Percentiles rank a stretch among this genome's conserved stretches.
These are phyloP conservation scores for Sinonovacula constricta DNA, from an alignment of 1,140 invertebrate species.

Conservation along the genomic window DNA sequence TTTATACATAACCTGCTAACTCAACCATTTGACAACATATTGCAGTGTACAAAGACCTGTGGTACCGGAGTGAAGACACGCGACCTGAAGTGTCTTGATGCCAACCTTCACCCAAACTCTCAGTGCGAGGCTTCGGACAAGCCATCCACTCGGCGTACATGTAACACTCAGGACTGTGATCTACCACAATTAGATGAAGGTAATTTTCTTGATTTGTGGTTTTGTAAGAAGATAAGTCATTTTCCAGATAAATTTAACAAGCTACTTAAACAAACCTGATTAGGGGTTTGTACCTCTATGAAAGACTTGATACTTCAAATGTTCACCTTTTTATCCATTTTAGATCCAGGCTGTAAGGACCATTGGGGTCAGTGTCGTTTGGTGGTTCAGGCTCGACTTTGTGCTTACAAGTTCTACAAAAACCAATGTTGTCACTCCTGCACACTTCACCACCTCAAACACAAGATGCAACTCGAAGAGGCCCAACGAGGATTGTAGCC, in stretches of 20 bases:
- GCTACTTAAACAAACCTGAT: not conserved
- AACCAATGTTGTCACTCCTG: constrained; percentile 72
- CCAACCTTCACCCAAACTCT: constrained; percentile 44
- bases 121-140: constrained; percentile 46
- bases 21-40: constrained; percentile 20
- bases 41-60: constrained; percentile 83
- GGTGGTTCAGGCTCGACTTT: constrained; percentile 72
- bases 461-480: too few species aligned
- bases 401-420: constrained; percentile 69
- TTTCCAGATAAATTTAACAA: not conserved
- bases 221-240: not conserved
- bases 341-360: constrained; percentile 84
- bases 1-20: not conserved
- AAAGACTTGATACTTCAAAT: not conserved
- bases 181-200: constrained; percentile 58
- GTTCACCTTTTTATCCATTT: constrained; percentile 47
- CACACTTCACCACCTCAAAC: constrained; percentile 50
- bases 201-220: constrained; percentile 10
- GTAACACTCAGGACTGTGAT: constrained; percentile 61
- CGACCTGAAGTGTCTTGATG: constrained; percentile 82
- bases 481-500: too few species aligned
- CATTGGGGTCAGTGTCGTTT: constrained; percentile 71
- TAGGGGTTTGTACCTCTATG: not conserved
- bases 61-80: constrained; percentile 82
- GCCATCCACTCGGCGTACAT: constrained; percentile 57